Evolutionary conservation across 2,113 vertebrate species (phyloP), one percentile per base, ranked within the genome.

Genomic region (Tricholaema leucomelas): DNA sequence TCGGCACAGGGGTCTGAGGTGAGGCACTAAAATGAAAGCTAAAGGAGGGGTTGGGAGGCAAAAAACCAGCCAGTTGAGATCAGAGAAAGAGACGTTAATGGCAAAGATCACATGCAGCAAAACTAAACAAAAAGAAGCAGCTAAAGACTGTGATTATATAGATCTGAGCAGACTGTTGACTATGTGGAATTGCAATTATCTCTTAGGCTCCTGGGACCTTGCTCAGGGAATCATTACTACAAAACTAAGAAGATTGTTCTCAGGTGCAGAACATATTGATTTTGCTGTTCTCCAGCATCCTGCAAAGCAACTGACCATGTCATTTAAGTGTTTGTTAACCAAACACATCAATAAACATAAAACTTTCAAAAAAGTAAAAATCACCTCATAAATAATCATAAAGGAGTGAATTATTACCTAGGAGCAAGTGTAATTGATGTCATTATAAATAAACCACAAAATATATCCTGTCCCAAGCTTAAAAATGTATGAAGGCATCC

Each of bases 341-440:
- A 96, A 95, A 95, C 93, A 88, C 77, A 85, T 96, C 93, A 95
- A 94, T 96, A 95, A 91, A 91, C 81, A 92, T 92, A 96, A 96
- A 96, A 88, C 90, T 92, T 94, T 89, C 95, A 95, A 87, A 95
- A 87, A 87, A 87, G 85, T 94, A 93, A 97, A 97, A 97, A 97
- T 95, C 90, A 91, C 89, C 91, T 96, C 91, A 90, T 83, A 92
- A 96, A 95, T 95, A 96, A 92, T 96, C 94, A 95, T 96, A 95
- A 87, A 89, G 63, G 81, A 81, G 75, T 95, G 94, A 97, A 96
- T 96, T 96, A 97, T 94, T 95, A 87, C 88, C 80, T 67, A 48
- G 65, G 63, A 83, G 60, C 69, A 96, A 88, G 77, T 92, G 94
- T 95, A 87, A 95, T 95, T 97, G 90, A 95, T 95, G 94, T 93